These are phyloP conservation scores for Macropis europaea DNA, from an alignment of 2,888 invertebrate species.

Conservation along the genomic window DNA sequence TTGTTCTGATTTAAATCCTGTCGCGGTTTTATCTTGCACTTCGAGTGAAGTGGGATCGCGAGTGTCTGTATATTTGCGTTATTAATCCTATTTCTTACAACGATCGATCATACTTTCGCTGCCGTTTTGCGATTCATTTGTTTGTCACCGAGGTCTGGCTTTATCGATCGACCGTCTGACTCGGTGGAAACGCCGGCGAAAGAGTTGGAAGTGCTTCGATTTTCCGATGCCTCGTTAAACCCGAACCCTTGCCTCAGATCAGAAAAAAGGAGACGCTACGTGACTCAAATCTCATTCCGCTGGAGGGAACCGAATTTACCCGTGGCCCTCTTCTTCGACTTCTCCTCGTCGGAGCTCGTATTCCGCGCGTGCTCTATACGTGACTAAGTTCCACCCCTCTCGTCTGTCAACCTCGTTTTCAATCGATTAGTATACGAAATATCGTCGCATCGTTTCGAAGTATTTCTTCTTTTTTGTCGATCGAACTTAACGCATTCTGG, in stretches of 20 bases:
- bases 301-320: constrained; percentile 62
- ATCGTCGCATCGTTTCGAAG: no score
- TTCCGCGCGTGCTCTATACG: constrained; percentile 37
- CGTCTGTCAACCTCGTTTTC: constrained; percentile 3
- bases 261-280: constrained; percentile 70
- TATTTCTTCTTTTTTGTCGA: constrained; percentile 30
- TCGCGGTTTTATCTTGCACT: constrained; percentile 30
- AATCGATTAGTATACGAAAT: constrained; percentile 28
- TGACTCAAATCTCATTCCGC: constrained; percentile 76
- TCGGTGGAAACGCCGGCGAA: neutral
- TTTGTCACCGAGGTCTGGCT: neutral
- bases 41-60: constrained; percentile 9
- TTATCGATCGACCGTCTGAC: neutral
- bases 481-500: no score
- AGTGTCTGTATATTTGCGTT: constrained; percentile 13
- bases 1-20: constrained; percentile 50
- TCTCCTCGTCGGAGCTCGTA: constrained; percentile 24
- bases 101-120: neutral
- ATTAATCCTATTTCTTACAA: neutral
- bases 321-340: constrained; percentile 45
- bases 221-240: constrained; percentile 56
- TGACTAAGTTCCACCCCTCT: no score
- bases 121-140: neutral
- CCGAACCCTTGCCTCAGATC: constrained; percentile 27
- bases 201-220: constrained; percentile 30